Base-by-base conservation (phyloP, 2,888 invertebrate species). In the Luperina testacea region DNA sequence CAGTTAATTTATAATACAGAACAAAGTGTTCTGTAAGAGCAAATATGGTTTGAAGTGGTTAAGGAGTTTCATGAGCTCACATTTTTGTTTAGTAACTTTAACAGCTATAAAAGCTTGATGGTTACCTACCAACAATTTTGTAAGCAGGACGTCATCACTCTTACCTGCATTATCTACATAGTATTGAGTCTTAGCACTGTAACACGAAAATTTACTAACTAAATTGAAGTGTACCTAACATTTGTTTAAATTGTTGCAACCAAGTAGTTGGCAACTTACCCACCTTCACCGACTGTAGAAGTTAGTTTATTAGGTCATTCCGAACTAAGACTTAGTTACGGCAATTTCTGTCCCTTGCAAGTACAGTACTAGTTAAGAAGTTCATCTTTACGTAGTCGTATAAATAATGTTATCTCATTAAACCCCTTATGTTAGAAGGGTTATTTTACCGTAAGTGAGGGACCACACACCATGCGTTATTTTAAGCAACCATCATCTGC, bases 1-100 rank as follows among this genome's bases (percentile, higher is more conserved):
- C 71, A 70, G 69, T 64, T 63, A 70, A 67, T 76, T 83, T 80
- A 74, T 9, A 53, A 45, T 79, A 69, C 61, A 24, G 15, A 32
- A 42, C n/a, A 59, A 53, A 68, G 59, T 75, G 13, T 68, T 75
- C 67, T 72, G 73, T 81, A 57, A 72, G 38, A 59, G 17, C 0
- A 53, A 71, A 71, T 17, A 17, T 61, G 48, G 63, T 72, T 51
- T 59, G 24, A 53, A 15, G n/a, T 73, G 6, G 45, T 8, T 45
- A 3, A 0, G 13, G 15, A 57, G 20, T 51, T 63, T 61, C n/a
- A 15, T 20, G 17, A 63, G 45, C 17, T 57, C 13, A 67, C n/a
- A n/a, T 38, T 53, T 38, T 38, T n/a, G n/a, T 38, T 57, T 5
- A 24, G 0, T 2, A 5, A n/a, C 17, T 57, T 51, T 59, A 38